Conservation (phyloP, 30 jellyfish, hydroid and myxozoan genomes). For the Turritopsis dohrnii region DNA sequence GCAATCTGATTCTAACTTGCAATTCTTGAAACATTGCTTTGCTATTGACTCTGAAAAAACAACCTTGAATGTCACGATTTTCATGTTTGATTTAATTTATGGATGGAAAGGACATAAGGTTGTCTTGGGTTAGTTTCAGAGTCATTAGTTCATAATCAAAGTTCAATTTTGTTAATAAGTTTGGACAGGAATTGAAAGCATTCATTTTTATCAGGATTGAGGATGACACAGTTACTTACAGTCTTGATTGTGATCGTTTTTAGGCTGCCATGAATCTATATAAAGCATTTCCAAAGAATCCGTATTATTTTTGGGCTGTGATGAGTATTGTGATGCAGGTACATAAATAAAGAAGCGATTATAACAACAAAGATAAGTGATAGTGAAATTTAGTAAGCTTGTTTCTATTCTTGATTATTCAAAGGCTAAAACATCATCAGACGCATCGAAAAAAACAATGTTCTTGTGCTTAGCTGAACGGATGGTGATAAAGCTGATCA, state of each 20-base stretch:
- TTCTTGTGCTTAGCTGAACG: constrained; percentile 77
- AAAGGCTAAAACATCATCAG: constrained; percentile 60
- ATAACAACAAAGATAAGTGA: no score
- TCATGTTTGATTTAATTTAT: not conserved
- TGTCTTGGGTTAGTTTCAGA: not conserved
- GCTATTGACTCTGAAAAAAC: no score
- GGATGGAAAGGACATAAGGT: not conserved
- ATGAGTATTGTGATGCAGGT: constrained; percentile 98
- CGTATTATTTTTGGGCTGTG: constrained; percentile 97
- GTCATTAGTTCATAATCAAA: not conserved
- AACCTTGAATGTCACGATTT: no score
- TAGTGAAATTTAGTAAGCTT: not conserved
- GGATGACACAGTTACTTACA: no score
- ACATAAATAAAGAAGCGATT: no score
- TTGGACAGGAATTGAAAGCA: no score
- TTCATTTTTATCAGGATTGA: no score
- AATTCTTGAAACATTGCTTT: no score
- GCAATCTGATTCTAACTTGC: no score
- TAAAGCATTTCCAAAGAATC: constrained; percentile 84
- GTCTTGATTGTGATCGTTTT: no score
- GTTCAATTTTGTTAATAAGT: no score
- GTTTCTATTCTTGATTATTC: not conserved
- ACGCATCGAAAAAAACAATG: constrained; percentile 53
- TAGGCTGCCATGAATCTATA: constrained; percentile 93
- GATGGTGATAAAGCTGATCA: constrained; percentile 64